These are phyloP conservation scores for Rhinichthys osculus DNA, from an alignment of 2,797 vertebrate species.

Conservation along the genomic window DNA sequence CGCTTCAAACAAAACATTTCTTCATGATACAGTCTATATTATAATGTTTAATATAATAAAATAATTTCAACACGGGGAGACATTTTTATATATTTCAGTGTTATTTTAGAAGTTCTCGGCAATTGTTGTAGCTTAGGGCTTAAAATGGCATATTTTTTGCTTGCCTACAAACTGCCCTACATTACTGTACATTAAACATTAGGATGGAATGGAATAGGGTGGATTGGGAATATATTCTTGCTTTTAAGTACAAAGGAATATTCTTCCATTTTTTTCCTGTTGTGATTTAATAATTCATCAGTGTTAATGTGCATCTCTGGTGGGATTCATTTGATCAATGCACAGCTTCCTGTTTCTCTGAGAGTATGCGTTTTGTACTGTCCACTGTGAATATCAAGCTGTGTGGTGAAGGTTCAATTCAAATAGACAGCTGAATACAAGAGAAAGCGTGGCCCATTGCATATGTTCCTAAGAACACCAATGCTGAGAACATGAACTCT, in stretches of 20 bases:
- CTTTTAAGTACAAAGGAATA: neutral
- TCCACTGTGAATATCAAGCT: neutral
- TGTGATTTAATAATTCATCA: neutral
- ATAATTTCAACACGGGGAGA: neutral
- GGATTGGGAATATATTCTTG: neutral
- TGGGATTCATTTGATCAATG: slow-evolving; percentile 19
- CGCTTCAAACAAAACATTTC: neutral
- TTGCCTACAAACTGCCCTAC: neutral
- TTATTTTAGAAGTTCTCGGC: neutral
- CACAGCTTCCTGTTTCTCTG: slow-evolving; percentile 2
- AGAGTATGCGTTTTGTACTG: neutral
- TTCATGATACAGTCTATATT: neutral
- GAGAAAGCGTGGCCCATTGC: neutral
- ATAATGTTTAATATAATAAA: neutral
- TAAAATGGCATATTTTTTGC: neutral
- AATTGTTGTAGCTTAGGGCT: neutral
- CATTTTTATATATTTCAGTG: neutral
- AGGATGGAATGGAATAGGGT: neutral
- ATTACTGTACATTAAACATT: neutral
- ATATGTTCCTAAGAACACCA: neutral
- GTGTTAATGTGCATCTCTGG: neutral
- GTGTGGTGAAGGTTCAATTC: neutral
- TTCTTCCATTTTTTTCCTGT: neutral
- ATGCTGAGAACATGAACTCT: slow-evolving; percentile 16
- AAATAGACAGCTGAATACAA: slow-evolving; percentile 18